A percentile compares a stretch with the other conserved stretches of the same genome.
Evolutionary conservation across 2,113 vertebrate genomes (phyloP).

Genomic region (Lipophrys pholis): DNA sequence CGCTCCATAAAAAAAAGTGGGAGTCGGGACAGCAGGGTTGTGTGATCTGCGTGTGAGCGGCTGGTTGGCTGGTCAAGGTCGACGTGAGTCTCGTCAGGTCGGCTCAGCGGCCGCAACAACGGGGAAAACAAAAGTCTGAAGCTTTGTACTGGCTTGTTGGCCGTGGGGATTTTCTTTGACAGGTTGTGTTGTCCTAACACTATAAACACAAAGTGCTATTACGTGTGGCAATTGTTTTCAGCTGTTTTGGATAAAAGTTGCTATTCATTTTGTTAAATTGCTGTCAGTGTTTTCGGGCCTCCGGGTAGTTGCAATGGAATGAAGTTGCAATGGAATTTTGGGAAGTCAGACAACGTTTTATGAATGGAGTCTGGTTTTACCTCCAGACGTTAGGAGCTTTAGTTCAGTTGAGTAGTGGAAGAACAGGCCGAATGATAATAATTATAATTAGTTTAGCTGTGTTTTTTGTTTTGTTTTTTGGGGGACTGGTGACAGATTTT

Average conservation of each 20-base stretch:
- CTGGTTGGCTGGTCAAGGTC: slow-evolving; percentile 73
- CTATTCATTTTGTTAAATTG: neutral
- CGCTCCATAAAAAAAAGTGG: slow-evolving; percentile 61
- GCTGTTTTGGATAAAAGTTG: neutral
- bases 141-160: slow-evolving; percentile 11
- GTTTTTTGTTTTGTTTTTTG: no score
- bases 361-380: neutral
- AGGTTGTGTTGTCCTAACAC: slow-evolving; percentile 2
- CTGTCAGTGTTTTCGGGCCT: neutral
- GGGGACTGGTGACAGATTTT: no score
- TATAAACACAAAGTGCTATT: slow-evolving; percentile 3
- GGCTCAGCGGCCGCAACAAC: slow-evolving; percentile 19
- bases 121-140: neutral
- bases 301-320: neutral
- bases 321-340: neutral
- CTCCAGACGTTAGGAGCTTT: no score
- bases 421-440: no score
- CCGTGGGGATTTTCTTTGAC: slow-evolving; percentile 11
- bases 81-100: neutral
- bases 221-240: slow-evolving; percentile 33
- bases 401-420: no score
- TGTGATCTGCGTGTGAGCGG: slow-evolving; percentile 40
- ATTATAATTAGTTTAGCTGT: no score
- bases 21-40: slow-evolving; percentile 50
- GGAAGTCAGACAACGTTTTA: neutral